These are phyloP conservation scores for Thalassaphorura encarpata DNA, from an alignment of 1,140 invertebrate genomes.

Conservation along the genomic window DNA sequence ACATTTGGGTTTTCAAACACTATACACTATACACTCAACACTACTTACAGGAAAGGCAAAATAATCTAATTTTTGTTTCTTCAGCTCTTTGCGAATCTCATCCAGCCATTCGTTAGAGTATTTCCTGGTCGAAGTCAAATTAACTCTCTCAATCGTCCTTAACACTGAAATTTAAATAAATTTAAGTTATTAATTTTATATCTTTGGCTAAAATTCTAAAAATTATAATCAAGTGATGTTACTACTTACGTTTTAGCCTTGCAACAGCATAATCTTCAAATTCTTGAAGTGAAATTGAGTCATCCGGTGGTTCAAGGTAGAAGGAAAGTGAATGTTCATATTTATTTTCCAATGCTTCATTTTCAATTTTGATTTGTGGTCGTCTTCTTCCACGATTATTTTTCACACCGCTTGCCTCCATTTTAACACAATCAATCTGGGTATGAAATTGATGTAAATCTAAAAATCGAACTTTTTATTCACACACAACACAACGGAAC, in stretches of 20 bases:
- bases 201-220: too few species aligned
- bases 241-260: slow-evolving; percentile 56
- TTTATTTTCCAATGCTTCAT: slow-evolving; percentile 3
- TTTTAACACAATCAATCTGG: too few species aligned
- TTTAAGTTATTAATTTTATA: too few species aligned
- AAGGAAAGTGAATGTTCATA: slow-evolving; percentile 64
- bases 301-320: slow-evolving; percentile 65
- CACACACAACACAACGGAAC: too few species aligned
- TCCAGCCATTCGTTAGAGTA: slow-evolving; percentile 61
- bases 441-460: not conserved
- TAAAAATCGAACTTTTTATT: not conserved
- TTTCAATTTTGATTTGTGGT: not conserved
- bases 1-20: too few species aligned
- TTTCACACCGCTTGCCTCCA: not conserved
- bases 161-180: slow-evolving; percentile 49
- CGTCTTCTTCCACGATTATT: not conserved
- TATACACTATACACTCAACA: too few species aligned
- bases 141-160: slow-evolving; percentile 59
- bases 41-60: slow-evolving; percentile 41
- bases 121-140: slow-evolving; percentile 50
- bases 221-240: not conserved
- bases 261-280: slow-evolving; percentile 80
- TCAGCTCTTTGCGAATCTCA: not conserved
- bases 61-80: slow-evolving; percentile 3
- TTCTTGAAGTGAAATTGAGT: slow-evolving; percentile 62